These are phyloP conservation scores for Meganola albula DNA, from an alignment of 2,888 invertebrate species.

Conservation along the genomic window DNA sequence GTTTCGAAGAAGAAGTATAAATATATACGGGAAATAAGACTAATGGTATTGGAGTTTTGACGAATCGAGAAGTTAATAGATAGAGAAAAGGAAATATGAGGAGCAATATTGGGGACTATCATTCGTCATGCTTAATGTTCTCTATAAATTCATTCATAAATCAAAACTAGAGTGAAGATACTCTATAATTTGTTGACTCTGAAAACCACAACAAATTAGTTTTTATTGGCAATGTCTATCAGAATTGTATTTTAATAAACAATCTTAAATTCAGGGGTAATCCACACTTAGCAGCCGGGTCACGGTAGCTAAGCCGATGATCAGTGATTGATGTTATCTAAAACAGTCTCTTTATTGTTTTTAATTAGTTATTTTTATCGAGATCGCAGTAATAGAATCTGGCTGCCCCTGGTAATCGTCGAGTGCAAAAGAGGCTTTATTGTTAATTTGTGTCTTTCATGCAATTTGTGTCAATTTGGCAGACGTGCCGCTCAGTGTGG, in stretches of 20 bases:
- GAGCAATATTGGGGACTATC: constrained; percentile 45
- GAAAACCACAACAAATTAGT: constrained; percentile 32
- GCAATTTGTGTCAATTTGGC: constrained; percentile 61
- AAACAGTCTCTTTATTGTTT: no score
- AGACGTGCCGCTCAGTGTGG: constrained; percentile 49
- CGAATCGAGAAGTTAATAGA: constrained; percentile 64
- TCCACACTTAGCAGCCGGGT: no score
- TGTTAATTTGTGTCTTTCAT: constrained; percentile 54
- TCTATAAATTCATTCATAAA: constrained; percentile 55
- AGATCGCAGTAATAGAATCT: background rate
- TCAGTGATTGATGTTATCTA: no score
- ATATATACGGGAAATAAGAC: constrained; percentile 67
- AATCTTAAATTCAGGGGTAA: no score
- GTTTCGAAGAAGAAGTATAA: constrained; percentile 66
- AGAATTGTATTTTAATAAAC: no score
- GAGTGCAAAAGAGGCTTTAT: no score
- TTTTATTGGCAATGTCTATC: no score
- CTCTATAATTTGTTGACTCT: constrained; percentile 32
- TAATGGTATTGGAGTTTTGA: constrained; percentile 71
- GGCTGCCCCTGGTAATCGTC: no score
- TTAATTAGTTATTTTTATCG: no score
- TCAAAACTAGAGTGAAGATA: constrained; percentile 35
- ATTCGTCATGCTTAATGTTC: constrained; percentile 60
- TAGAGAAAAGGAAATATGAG: constrained; percentile 44
- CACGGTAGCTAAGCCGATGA: constrained; percentile 22